A percentile compares a stretch with the other conserved stretches of the same genome.
Conservation (phyloP, 2,113 vertebrate genomes). For the Merops nubicus region DNA sequence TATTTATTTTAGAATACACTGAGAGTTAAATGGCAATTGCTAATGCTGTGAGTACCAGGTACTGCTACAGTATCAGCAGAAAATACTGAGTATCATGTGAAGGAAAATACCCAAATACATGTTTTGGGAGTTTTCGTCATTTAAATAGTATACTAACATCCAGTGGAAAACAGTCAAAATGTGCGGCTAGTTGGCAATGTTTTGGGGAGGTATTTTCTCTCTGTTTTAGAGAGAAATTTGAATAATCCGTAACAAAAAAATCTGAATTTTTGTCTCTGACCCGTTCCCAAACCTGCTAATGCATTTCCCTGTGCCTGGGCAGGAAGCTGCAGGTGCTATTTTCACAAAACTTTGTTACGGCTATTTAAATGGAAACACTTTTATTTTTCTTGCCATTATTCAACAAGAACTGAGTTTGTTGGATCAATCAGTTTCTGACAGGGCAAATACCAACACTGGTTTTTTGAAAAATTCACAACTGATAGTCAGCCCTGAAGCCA, state of each 20-base stretch:
- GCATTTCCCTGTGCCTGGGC: background rate
- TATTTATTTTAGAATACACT: background rate
- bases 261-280: background rate
- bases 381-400: background rate
- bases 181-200: background rate
- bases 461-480: background rate
- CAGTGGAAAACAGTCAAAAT: background rate
- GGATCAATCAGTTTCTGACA: background rate
- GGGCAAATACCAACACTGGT: background rate
- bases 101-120: background rate
- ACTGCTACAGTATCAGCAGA: background rate
- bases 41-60: background rate
- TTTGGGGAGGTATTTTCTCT: background rate
- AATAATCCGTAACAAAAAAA: background rate
- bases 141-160: background rate
- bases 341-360: background rate
- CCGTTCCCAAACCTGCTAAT: background rate
- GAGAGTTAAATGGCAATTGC: background rate
- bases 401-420: background rate
- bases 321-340: constrained; percentile 27
- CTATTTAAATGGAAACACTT: background rate
- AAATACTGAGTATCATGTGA: background rate
- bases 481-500: background rate
- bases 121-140: background rate
- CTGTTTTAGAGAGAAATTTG: background rate